phyloP scores from a whole-genome alignment of 2,888 invertebrate genomes.

The Alloplasta piceator region DNA sequence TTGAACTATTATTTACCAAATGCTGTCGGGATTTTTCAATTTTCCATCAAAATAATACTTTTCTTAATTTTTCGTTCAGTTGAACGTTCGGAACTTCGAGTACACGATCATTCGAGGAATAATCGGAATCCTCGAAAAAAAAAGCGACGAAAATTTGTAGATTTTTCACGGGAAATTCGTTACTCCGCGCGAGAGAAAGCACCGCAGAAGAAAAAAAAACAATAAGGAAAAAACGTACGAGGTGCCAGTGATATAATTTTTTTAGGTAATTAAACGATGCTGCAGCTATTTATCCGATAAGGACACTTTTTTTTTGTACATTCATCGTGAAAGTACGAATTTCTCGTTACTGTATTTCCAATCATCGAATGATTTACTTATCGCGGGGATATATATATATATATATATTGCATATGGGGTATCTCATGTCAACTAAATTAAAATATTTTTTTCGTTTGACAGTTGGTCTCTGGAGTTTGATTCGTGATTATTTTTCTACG shows the following conservation, averaged over 20 bases:
- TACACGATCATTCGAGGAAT: background rate
- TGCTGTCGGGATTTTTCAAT: too few relatives aligned
- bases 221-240: background rate
- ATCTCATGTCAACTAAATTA: background rate
- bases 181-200: conserved; percentile 11
- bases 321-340: conserved; percentile 41
- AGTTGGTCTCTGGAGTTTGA: too few relatives aligned
- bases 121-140: conserved; percentile 34
- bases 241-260: conserved; percentile 57
- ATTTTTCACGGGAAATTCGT: conserved; percentile 11
- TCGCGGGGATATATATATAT: conserved; percentile 26
- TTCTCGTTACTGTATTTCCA: conserved; percentile 38
- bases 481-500: too few relatives aligned
- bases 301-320: conserved; percentile 53
- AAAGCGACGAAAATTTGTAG: conserved; percentile 17
- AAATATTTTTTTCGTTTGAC: background rate
- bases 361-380: conserved; percentile 55
- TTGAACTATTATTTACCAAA: too few relatives aligned
- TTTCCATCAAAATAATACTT: too few relatives aligned
- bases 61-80: too few relatives aligned
- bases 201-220: conserved; percentile 10
- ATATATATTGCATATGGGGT: background rate
- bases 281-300: conserved; percentile 57
- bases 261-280: conserved; percentile 47
- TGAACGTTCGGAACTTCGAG: too few relatives aligned